Evolutionary conservation across 2,888 invertebrate species (phyloP).

Genomic region (Tetranychus piercei): DNA sequence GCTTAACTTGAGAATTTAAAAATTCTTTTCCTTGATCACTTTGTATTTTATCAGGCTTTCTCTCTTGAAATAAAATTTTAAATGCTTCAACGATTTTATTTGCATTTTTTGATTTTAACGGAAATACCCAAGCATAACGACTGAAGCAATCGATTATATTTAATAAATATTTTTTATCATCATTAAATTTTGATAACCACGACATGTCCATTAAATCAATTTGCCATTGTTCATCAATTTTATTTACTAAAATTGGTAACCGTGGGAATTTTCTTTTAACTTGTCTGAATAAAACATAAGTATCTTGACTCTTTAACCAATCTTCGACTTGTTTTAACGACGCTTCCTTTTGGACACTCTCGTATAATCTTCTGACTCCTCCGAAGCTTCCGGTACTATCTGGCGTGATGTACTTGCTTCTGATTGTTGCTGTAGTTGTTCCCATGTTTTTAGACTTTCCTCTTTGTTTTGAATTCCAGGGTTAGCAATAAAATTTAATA

Average conservation of each 20-base stretch:
- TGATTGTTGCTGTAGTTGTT: neutral
- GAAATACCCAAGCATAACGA: constrained; percentile 26
- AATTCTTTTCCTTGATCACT: constrained; percentile 27
- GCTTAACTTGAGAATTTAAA: constrained; percentile 19
- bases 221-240: constrained; percentile 28
- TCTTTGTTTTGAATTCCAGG: neutral
- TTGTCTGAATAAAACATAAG: constrained; percentile 21
- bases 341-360: neutral
- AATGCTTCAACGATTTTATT: constrained; percentile 22
- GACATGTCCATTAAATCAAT: constrained; percentile 26
- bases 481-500: too few species aligned
- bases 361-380: neutral
- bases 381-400: neutral
- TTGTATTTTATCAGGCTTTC: constrained; percentile 24
- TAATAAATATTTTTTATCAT: constrained; percentile 27
- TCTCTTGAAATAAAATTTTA: constrained; percentile 20
- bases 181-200: constrained; percentile 21
- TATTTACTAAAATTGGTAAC: constrained; percentile 23
- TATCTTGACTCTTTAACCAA: constrained; percentile 17
- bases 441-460: neutral
- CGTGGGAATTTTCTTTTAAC: constrained; percentile 15
- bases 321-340: constrained; percentile 13
- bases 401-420: neutral
- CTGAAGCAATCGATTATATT: constrained; percentile 28
- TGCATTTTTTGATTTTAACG: constrained; percentile 27